Base-by-base conservation (phyloP, 1,140 invertebrate species). In the Chelonus insularis region DNA sequence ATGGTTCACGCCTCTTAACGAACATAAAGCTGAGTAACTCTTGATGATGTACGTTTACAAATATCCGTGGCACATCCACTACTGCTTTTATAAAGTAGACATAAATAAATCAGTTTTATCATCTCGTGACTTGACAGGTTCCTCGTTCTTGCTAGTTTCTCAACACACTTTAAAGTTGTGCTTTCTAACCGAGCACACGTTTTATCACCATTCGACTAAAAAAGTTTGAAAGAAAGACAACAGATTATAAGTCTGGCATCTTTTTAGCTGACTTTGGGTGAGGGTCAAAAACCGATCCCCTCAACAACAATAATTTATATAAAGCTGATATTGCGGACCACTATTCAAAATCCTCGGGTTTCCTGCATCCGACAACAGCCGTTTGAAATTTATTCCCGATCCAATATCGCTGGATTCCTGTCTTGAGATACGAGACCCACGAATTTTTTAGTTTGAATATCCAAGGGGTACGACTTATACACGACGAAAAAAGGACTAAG, bases 51-150 rank as follows among this genome's bases (percentile, higher is more conserved):
- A 18, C 14, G 58, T 54, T 8, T 36, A 16, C 21, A 21, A 36
- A 34, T 29, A 45, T 37, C 47, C 48, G 48, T 41, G 25, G 48
- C 59, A 29, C 3, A 29, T 29, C 47, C 18, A 54, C 51, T 61
- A 48, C 34, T 51, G 51, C 29, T 48, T 57, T 39, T 43, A 39
- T 43, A 48, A 54, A 21, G 29, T 25, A 50, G 54, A 48, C 32
- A 62, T 62, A 61, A 61, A 62, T 62, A 62, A 62, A 62, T 62
- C 45, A 41, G 61, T 62, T 62, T 62, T 57, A 62, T 62, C 61
- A 55, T 43, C 37, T 57, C 45, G 37, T 25, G 54, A 14, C 50
- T 52, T 32, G 50, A 52, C 50, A 52, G n/a, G 23, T 37, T 32
- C 43, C 23, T 60, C 47, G 43, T 48, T 20, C 20, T 16, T 41